Base-by-base conservation (phyloP, 1,140 invertebrate species). In the Calephelis nemesis region DNA sequence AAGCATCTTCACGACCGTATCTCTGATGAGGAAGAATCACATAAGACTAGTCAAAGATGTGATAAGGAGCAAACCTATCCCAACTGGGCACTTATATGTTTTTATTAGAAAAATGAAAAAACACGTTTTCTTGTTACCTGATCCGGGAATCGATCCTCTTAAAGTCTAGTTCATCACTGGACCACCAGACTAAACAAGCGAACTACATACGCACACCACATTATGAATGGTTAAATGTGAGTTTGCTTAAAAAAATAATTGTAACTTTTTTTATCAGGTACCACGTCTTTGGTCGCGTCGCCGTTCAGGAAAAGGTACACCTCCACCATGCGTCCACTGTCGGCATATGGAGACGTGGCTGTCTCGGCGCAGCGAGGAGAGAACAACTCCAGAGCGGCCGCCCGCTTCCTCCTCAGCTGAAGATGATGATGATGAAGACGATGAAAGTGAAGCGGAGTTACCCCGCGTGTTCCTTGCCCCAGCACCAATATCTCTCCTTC, bases 401-500 rank as follows among this genome's bases (percentile, higher is more conserved):
- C 85, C 90, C 40, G 90, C 83, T 47, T 93, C 92, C 15, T 93
- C 93, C 9, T 92, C 91, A 4, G 90, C 83, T 0, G 93, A 93
- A 50, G 93, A 93, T 45, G 93, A 93, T 30, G 93, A 93, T 62
- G 93, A 93, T 48, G 93, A 93, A 4, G 93, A 93, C 13, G 92
- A 92, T 49, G 93, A 93, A 30, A 93, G 93, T 70, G 93, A 93
- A 67, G 73, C 80, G 47, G 85, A 92, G 52, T 73, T 75, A 66
- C 87, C 79, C 64, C 79, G 78, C 73, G 96, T 97, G 52, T 93
- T 94, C 0, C 95, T 97, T 1, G 96, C 96, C 0, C 86, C 96
- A 1, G 95, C 94, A 15, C 94, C 94, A 0, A 93, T 91, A 8
- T 85, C 90, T 70, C 75, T 85, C 6, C 84, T 85, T 5, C 75